phyloP scores from a whole-genome alignment of 2,797 vertebrate genomes.

The Malurus splendens region DNA sequence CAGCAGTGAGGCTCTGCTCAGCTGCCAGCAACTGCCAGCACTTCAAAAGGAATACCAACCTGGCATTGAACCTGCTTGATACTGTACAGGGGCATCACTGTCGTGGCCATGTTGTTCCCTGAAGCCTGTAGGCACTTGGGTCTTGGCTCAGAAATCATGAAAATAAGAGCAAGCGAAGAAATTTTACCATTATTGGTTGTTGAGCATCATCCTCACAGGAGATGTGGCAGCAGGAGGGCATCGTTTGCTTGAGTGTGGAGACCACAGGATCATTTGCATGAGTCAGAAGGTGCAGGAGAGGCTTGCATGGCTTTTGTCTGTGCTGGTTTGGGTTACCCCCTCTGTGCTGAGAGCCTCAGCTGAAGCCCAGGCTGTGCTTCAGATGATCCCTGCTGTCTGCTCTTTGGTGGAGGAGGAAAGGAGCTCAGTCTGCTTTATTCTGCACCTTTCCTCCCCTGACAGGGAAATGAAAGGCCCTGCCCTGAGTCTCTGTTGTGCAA shows the following conservation, averaged over 20 bases:
- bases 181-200: neutral
- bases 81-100: neutral
- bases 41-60: neutral
- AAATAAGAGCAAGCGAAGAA: neutral
- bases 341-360: neutral
- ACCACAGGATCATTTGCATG: neutral
- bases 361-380: neutral
- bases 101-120: neutral
- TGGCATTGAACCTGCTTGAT: neutral
- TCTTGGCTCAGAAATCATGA: neutral
- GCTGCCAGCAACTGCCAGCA: neutral
- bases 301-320: neutral
- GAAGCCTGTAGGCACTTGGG: neutral
- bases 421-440: neutral
- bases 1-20: neutral
- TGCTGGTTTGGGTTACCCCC: neutral
- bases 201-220: neutral
- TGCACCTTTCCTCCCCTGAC: neutral
- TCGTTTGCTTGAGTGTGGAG: neutral
- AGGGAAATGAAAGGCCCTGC: neutral
- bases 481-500: neutral
- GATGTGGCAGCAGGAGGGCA: fast-evolving
- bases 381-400: neutral
- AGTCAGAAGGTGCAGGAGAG: neutral
- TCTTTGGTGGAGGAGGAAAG: neutral